Percentiles rank a stretch among this genome's conserved stretches.
phyloP scores from a whole-genome alignment of 2,113 vertebrate genomes.

The Phycodurus eques region DNA sequence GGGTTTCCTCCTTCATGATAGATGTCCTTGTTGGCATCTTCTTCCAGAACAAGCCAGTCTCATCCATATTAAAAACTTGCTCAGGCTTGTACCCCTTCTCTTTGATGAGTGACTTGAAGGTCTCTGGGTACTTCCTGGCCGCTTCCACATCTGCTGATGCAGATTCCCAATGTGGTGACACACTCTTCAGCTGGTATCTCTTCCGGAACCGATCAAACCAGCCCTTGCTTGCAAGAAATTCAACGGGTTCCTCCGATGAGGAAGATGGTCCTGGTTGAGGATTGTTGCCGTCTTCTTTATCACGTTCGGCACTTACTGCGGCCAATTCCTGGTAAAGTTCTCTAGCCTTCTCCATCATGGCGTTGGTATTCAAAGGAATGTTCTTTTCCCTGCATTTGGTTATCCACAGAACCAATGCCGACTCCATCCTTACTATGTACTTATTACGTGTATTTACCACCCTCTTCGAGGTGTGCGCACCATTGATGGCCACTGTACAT shows the following conservation, averaged over 20 bases:
- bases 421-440: constrained; percentile 2
- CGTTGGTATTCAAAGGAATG: not conserved
- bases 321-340: not conserved
- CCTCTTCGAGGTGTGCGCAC: not conserved
- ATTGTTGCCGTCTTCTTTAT: not conserved
- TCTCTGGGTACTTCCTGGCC: not conserved
- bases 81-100: not conserved
- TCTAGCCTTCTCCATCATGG: not conserved
- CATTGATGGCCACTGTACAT: not conserved
- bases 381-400: not conserved
- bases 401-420: not conserved
- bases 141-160: not conserved
- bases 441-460: not conserved
- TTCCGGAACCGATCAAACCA: not conserved
- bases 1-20: not conserved
- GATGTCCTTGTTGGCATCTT: not conserved
- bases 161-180: not conserved
- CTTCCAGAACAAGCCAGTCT: constrained; percentile 2
- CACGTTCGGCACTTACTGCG: not conserved
- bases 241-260: not conserved
- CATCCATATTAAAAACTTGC: not conserved
- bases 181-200: not conserved
- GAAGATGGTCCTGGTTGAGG: not conserved
- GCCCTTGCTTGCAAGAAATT: constrained; percentile 2
- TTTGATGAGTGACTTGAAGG: not conserved